Evolutionary conservation across 2,113 vertebrate genomes (phyloP).

Genomic region (Scolopax mira): DNA sequence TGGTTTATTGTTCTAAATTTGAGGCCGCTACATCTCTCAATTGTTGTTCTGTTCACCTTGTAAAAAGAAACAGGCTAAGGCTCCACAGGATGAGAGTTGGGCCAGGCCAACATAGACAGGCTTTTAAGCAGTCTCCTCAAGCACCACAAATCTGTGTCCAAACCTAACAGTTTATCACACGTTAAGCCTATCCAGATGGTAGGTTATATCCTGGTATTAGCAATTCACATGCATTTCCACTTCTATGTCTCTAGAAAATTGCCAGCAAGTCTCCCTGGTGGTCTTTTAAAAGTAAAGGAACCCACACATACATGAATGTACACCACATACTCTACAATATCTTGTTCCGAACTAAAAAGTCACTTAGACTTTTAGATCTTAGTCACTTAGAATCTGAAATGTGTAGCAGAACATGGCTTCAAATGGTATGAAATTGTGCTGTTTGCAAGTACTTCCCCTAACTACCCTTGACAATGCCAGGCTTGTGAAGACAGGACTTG

Average conservation of each 20-base stretch:
- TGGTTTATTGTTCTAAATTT: neutral
- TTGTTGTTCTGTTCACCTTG: neutral
- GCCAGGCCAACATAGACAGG: neutral
- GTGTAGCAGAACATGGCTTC: neutral
- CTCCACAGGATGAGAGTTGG: neutral
- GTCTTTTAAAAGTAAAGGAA: slow-evolving; percentile 15
- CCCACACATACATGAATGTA: neutral
- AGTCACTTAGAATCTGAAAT: neutral
- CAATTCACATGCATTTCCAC: slow-evolving; percentile 7
- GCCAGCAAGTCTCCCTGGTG: neutral
- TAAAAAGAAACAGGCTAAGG: neutral
- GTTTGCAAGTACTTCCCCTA: neutral
- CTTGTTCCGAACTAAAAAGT: neutral
- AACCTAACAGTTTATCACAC: slow-evolving; percentile 43
- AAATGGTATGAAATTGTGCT: neutral
- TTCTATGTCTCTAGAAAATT: neutral
- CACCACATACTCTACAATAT: neutral
- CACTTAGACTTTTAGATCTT: neutral
- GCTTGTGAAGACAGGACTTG: neutral
- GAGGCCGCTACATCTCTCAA: neutral
- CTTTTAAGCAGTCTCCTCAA: slow-evolving; percentile 9
- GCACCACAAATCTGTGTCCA: slow-evolving; percentile 14
- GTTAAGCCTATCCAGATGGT: slow-evolving; percentile 48
- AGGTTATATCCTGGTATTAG: slow-evolving; percentile 27
- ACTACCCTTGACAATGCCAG: neutral